Conservation (phyloP, 2,888 invertebrate genomes). For the Tipula helvola region DNA sequence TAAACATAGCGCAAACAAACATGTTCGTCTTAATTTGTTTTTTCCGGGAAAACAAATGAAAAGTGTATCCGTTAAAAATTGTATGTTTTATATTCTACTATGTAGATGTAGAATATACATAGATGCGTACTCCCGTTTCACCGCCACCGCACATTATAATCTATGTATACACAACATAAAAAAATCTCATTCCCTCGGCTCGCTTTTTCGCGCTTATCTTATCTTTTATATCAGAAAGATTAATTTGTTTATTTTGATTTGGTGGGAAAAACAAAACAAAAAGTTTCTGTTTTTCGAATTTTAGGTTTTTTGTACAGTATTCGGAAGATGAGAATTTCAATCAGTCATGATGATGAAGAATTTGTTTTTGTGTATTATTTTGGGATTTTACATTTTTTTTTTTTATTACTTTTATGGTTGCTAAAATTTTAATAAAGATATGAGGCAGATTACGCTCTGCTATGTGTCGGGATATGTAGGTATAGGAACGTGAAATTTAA, state of each 20-base stretch:
- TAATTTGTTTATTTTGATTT: neutral
- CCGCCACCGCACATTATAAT: neutral
- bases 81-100: neutral
- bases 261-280: neutral
- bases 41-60: neutral
- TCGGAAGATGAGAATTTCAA: neutral
- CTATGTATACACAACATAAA: neutral
- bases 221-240: neutral
- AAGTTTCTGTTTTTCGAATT: neutral
- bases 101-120: neutral
- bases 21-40: neutral
- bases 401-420: too few relatives aligned
- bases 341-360: neutral
- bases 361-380: neutral
- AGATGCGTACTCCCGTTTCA: neutral
- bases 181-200: neutral
- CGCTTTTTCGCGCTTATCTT: neutral
- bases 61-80: neutral
- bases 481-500: neutral
- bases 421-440: neutral
- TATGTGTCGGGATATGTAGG: neutral
- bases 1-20: neutral
- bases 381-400: neutral
- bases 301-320: neutral
- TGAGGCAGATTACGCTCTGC: neutral